Evolutionary conservation across 92 coral and sea anemone genomes (phyloP), one percentile per base, ranked within the genome.

Genomic region (Micromussa lordhowensis): DNA sequence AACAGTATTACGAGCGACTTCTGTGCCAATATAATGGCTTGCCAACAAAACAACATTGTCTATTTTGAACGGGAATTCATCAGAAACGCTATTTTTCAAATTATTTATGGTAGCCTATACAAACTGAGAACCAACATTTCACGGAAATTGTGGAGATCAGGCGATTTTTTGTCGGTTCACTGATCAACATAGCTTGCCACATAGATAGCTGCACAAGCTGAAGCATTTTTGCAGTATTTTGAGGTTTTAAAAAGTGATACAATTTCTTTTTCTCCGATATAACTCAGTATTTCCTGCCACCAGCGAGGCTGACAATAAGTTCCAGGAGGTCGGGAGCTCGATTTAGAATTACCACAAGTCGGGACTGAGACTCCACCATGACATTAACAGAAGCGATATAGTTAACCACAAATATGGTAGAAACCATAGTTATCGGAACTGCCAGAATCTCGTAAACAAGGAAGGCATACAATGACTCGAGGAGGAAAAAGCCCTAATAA

Each of bases 1-100:
- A 57, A 34, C 69, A 22, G 70, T 80, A 24, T 35, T 54, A 29
- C 49, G 14, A 73, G 78, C 51, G 28, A 35, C 13, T 26, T 26
- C 31, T 19, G 36, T 55, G 28, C 51, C 40, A 82, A 82, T 82
- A 82, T 44, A 38, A 63, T 40, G 75, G 57, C 86, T 26, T 82
- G 44, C 86, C 86, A 48, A 35, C 64, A 36, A 64, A 82, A 68
- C 55, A 44, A 64, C 54, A 68, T 44, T 32, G 63, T 16, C 18
- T 69, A 63, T 82, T 82, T 66, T 10, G 63, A 68, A 22, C 24
- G 35, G 35, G 4, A 55, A 55, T 19, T 55, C 4, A 55, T 17
- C 19, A 16, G 18, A 16, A 19, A 16, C 17, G n/a, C 13, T 66
- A 66, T 66, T 66, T 66, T 26, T 66, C 32, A 66, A 3, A 66